Percentiles rank a stretch among this genome's conserved stretches.
Conservation (phyloP, 1,140 invertebrate species). For the Drosophila fuyamai region DNA sequence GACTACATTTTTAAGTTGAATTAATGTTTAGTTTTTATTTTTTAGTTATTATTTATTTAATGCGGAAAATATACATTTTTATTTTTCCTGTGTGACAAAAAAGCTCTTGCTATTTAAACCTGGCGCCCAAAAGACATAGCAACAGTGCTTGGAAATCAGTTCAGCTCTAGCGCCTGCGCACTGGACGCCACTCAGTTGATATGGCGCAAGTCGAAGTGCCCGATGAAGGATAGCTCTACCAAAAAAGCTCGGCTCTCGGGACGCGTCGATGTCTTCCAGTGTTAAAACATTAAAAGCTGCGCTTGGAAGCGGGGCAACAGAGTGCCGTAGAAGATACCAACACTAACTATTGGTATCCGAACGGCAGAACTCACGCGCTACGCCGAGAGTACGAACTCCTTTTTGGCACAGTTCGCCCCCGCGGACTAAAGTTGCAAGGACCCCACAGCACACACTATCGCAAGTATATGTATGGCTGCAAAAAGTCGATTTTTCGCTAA, state of each 20-base stretch:
- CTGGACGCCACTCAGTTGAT: constrained; percentile 48
- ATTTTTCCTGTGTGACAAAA: neutral
- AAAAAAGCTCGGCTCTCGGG: constrained; percentile 49
- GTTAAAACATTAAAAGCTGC: constrained; percentile 78
- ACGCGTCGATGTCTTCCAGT: constrained; percentile 57
- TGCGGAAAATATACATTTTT: neutral
- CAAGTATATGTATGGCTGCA: constrained; percentile 39
- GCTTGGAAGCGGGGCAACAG: constrained; percentile 73
- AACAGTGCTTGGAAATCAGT: constrained; percentile 30
- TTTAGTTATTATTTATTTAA: neutral
- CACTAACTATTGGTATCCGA: constrained; percentile 80
- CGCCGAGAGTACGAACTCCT: constrained; percentile 50
- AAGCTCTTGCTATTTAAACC: neutral
- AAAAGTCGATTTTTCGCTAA: constrained; percentile 80
- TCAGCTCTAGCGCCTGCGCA: constrained; percentile 21
- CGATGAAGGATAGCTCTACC: constrained; percentile 21
- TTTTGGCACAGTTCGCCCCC: constrained; percentile 71
- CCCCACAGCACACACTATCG: constrained; percentile 18
- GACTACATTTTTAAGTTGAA: no score
- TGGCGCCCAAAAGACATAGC: constrained; percentile 9
- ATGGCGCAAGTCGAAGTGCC: constrained; percentile 28
- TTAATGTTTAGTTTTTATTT: neutral
- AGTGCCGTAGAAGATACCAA: constrained; percentile 72
- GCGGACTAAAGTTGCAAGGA: constrained; percentile 35
- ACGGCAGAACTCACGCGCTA: constrained; percentile 37